These are phyloP conservation scores for Balanococcus diminutus DNA, from an alignment of 2,888 invertebrate genomes.

Conservation along the genomic window DNA sequence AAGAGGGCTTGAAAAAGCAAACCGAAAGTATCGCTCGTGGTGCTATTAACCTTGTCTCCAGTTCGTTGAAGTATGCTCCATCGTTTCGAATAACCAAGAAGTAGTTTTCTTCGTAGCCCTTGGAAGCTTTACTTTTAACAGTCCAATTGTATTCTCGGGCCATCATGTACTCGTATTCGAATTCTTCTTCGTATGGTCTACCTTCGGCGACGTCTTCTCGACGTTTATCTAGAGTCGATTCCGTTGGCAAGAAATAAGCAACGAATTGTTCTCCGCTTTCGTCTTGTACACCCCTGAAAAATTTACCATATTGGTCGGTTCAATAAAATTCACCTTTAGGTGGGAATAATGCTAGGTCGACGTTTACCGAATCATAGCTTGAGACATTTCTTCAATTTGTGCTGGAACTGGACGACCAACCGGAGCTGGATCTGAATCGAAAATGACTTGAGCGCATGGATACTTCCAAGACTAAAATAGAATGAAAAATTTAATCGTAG, in stretches of 20 bases:
- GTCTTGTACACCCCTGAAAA: slow-evolving; percentile 90
- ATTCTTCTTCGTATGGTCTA: slow-evolving; percentile 83
- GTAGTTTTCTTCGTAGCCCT: slow-evolving; percentile 96
- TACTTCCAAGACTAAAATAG: slow-evolving; percentile 84
- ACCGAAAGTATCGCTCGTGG: neutral
- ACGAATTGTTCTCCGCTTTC: slow-evolving; percentile 99
- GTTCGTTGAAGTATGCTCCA: slow-evolving; percentile 70
- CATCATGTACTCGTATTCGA: slow-evolving; percentile 96
- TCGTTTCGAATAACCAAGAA: slow-evolving; percentile 91
- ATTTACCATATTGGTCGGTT: neutral
- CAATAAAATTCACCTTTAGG: neutral
- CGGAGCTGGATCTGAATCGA: slow-evolving; percentile 97
- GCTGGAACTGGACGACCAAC: slow-evolving; percentile 82
- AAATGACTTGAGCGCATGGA: slow-evolving; percentile 97
- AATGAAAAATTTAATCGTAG: too few species aligned
- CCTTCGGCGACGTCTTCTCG: slow-evolving; percentile 78
- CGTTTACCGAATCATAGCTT: slow-evolving; percentile 91
- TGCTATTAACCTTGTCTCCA: slow-evolving; percentile 42
- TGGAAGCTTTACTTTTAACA: slow-evolving; percentile 94
- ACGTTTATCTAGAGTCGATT: slow-evolving; percentile 88
- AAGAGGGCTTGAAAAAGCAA: neutral
- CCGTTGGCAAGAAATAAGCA: slow-evolving; percentile 95
- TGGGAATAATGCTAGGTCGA: neutral
- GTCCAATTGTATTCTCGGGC: slow-evolving; percentile 99
- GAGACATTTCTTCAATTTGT: slow-evolving; percentile 96